These are phyloP conservation scores for Scolopax rusticola DNA, from an alignment of 2,797 vertebrate genomes.

Conservation along the genomic window DNA sequence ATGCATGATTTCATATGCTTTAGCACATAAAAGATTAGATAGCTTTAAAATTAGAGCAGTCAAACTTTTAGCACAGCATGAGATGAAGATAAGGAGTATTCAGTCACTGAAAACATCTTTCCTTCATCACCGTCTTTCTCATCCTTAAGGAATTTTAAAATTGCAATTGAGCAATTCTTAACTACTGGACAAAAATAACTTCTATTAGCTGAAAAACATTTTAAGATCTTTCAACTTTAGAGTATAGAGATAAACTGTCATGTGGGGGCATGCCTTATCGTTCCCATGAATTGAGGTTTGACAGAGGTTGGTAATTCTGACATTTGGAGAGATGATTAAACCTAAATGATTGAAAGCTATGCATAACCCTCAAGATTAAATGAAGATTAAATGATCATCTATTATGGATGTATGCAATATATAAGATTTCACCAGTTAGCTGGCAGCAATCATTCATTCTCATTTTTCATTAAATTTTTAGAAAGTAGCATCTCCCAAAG, in stretches of 20 bases:
- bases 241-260: slow-evolving; percentile 17
- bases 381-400: slow-evolving; percentile 40
- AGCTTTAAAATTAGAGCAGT: slow-evolving; percentile 62
- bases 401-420: neutral
- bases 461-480: slow-evolving; percentile 15
- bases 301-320: slow-evolving; percentile 29
- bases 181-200: slow-evolving; percentile 57
- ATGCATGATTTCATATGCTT: slow-evolving; percentile 40
- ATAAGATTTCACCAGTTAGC: slow-evolving; percentile 14
- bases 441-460: slow-evolving; percentile 32
- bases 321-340: slow-evolving; percentile 29
- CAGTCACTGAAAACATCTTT: slow-evolving; percentile 36
- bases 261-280: neutral
- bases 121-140: slow-evolving; percentile 49
- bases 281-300: neutral
- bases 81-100: slow-evolving; percentile 58
- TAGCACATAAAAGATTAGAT: slow-evolving; percentile 58
- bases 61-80: slow-evolving; percentile 48
- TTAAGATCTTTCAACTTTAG: slow-evolving; percentile 27
- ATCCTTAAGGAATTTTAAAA: slow-evolving; percentile 52
- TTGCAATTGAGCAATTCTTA: slow-evolving; percentile 44
- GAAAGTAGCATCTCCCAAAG: neutral
- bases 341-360: slow-evolving; percentile 17
- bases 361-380: slow-evolving; percentile 31
- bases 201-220: slow-evolving; percentile 43